Evolutionary conservation across 2,797 vertebrate genomes (phyloP).

Genomic region (Euthynnus affinis): DNA sequence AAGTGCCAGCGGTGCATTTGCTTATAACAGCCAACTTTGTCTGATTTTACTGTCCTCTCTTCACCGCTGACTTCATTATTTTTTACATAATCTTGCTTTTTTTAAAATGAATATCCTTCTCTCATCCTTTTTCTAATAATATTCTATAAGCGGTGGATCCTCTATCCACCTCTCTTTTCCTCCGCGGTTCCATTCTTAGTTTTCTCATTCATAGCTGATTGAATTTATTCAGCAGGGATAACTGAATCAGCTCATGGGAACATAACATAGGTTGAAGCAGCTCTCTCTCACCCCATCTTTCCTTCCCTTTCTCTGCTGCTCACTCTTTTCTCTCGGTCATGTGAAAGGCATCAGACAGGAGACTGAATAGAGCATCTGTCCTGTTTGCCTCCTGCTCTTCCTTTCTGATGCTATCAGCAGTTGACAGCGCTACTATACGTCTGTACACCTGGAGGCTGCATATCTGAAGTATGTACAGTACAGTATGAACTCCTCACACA

Average conservation of each 20-base stretch:
- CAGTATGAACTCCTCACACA: not conserved
- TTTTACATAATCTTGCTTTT: not conserved
- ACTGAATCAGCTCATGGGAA: slow-evolving; percentile 72
- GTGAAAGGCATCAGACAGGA: slow-evolving; percentile 80
- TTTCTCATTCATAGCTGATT: slow-evolving; percentile 65
- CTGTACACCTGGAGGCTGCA: slow-evolving; percentile 27
- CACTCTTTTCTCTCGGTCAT: slow-evolving; percentile 68
- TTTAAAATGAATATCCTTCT: not conserved
- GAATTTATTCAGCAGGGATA: slow-evolving; percentile 65
- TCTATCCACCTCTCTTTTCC: not conserved
- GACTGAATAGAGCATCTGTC: slow-evolving; percentile 75
- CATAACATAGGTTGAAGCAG: slow-evolving; percentile 51
- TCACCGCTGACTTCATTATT: not conserved
- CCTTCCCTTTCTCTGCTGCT: slow-evolving; percentile 5
- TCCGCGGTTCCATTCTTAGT: slow-evolving; percentile 44
- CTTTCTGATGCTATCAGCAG: slow-evolving; percentile 51
- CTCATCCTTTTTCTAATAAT: not conserved
- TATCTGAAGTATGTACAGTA: not conserved
- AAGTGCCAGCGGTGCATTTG: not conserved
- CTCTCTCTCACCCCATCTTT: slow-evolving; percentile 38
- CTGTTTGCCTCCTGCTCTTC: slow-evolving; percentile 36
- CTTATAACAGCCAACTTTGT: not conserved
- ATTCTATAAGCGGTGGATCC: not conserved
- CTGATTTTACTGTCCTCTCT: not conserved
- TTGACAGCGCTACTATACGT: not conserved